phyloP scores from a whole-genome alignment of 2,888 invertebrate genomes.

The Eupithecia inturbata region DNA sequence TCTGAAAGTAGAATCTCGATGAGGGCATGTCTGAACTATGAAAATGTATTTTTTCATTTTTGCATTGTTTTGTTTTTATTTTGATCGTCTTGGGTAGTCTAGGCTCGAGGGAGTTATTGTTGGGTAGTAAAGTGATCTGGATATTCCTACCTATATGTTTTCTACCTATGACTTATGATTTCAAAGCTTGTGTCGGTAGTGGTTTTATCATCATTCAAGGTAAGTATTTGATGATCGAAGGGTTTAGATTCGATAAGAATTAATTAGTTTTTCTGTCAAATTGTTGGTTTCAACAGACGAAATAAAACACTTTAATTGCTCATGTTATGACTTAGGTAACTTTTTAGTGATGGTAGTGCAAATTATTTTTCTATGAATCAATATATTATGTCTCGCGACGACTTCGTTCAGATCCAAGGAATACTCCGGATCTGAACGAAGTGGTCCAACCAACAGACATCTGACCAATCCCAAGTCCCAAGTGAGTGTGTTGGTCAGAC shows the following conservation, averaged over 20 bases:
- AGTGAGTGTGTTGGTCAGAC: not conserved
- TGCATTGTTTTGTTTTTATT: constrained; percentile 30
- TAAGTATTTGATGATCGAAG: not conserved
- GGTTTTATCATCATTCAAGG: not conserved
- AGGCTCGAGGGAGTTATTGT: not conserved
- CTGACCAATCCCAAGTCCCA: too few relatives aligned
- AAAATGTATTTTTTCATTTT: constrained; percentile 34
- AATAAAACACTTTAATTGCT: not conserved
- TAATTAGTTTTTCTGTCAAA: not conserved
- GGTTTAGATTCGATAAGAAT: not conserved
- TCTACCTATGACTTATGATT: not conserved
- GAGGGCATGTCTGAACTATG: constrained; percentile 20
- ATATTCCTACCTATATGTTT: not conserved
- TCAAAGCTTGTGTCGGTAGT: not conserved
- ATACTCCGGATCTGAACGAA: too few relatives aligned
- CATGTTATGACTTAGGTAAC: not conserved
- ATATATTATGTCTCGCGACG: not conserved
- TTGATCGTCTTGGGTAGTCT: not conserved
- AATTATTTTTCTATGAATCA: not conserved
- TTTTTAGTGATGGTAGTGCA: not conserved
- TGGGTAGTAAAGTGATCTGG: not conserved
- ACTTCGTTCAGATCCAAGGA: not conserved
- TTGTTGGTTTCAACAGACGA: too few relatives aligned
- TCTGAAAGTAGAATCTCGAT: constrained; percentile 30
- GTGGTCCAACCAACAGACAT: too few relatives aligned